Percentiles rank a stretch among this genome's conserved stretches.
Evolutionary conservation across 2,888 invertebrate genomes (phyloP).

Genomic region (Drosophila borborema): DNA sequence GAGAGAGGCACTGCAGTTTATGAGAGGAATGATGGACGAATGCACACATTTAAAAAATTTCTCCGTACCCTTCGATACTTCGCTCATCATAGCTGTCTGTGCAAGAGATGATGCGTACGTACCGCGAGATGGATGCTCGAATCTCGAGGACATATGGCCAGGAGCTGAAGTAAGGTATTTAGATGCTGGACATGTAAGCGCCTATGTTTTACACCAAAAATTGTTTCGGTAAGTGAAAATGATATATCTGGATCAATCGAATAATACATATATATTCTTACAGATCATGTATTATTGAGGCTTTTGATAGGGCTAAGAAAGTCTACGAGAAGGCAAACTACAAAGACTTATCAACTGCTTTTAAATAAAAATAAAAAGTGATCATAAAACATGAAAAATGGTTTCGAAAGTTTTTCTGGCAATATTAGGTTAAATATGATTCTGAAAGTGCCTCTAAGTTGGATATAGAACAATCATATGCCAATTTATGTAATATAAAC

Average conservation of each 20-base stretch:
- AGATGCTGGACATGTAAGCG: constrained; percentile 95
- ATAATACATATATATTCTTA: constrained; percentile 51
- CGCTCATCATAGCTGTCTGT: constrained; percentile 95
- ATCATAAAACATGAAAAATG: neutral
- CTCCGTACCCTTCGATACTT: constrained; percentile 93
- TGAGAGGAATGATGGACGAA: constrained; percentile 99
- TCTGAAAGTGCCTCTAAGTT: neutral
- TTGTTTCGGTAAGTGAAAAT: constrained; percentile 90
- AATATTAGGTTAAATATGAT: neutral
- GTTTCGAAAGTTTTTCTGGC: neutral
- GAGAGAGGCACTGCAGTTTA: constrained; percentile 94
- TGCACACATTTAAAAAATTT: constrained; percentile 98
- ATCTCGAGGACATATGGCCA: constrained; percentile 96
- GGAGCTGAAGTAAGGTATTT: constrained; percentile 95
- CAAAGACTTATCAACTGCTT: constrained; percentile 73
- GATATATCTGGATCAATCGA: neutral
- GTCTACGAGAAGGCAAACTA: constrained; percentile 75
- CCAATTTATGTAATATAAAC: constrained; percentile 22
- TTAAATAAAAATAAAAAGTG: constrained; percentile 69
- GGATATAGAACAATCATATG: neutral
- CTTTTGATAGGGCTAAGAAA: constrained; percentile 90
- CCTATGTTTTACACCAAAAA: constrained; percentile 94
- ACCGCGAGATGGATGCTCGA: constrained; percentile 92
- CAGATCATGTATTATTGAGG: constrained; percentile 91
- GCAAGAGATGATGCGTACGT: constrained; percentile 96